Evolutionary conservation across 2,888 invertebrate species (phyloP).

Genomic region (Mechanitis mazaeus): DNA sequence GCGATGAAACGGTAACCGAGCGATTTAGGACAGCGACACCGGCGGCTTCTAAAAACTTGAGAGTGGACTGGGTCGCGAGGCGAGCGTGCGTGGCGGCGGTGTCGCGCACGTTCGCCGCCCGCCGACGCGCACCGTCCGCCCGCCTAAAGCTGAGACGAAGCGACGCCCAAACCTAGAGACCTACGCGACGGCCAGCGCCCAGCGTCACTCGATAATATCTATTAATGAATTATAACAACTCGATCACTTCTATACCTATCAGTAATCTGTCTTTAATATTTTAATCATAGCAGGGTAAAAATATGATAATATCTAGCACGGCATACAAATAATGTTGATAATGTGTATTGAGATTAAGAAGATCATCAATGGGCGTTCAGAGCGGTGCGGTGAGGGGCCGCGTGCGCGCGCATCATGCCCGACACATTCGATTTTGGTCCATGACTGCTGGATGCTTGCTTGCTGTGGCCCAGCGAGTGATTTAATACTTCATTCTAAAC

Average conservation of each 20-base stretch:
- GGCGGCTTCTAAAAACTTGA: slow-evolving; percentile 68
- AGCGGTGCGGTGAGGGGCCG: slow-evolving; percentile 58
- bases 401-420: slow-evolving; percentile 69
- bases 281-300: slow-evolving; percentile 4
- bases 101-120: slow-evolving; percentile 62
- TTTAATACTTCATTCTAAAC: slow-evolving; percentile 73
- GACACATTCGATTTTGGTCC: slow-evolving; percentile 78
- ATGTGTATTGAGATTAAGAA: slow-evolving; percentile 65
- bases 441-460: slow-evolving; percentile 75
- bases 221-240: slow-evolving; percentile 2
- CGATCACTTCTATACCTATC: background rate
- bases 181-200: slow-evolving; percentile 61
- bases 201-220: slow-evolving; percentile 22
- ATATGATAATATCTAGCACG: slow-evolving; percentile 3
- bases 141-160: slow-evolving; percentile 72
- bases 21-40: slow-evolving; percentile 57
- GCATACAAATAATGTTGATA: slow-evolving; percentile 47
- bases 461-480: slow-evolving; percentile 66
- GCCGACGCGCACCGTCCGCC: slow-evolving; percentile 68
- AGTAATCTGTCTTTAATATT: background rate
- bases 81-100: slow-evolving; percentile 67
- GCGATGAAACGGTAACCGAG: slow-evolving; percentile 46
- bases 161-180: slow-evolving; percentile 72
- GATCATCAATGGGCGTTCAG: slow-evolving; percentile 72
- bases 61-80: slow-evolving; percentile 72